These are phyloP conservation scores for Bolborhynchus lineola DNA, from an alignment of 2,113 vertebrate species.

Conservation along the genomic window DNA sequence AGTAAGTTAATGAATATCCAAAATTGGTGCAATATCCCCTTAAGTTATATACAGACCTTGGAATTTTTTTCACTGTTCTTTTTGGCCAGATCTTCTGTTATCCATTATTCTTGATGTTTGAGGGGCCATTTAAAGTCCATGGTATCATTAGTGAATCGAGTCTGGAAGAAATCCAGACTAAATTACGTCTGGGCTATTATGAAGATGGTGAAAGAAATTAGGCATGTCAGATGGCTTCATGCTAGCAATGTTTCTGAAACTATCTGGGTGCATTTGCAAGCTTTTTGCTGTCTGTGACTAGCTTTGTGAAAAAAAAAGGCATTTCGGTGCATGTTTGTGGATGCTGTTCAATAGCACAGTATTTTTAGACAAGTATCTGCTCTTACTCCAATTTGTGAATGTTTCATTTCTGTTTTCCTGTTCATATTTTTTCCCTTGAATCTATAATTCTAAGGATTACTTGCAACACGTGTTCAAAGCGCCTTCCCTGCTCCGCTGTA, in stretches of 20 bases:
- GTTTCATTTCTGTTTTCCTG: background rate
- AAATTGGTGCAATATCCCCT: background rate
- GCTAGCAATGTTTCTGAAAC: background rate
- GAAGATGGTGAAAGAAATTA: background rate
- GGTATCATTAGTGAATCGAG: background rate
- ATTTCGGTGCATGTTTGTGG: background rate
- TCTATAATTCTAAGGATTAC: background rate
- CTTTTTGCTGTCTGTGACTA: background rate
- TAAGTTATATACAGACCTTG: background rate
- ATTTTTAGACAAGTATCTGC: background rate
- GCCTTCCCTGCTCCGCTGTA: background rate
- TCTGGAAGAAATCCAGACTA: background rate
- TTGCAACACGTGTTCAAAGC: background rate
- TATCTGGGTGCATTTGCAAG: background rate
- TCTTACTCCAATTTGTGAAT: background rate
- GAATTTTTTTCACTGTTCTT: background rate
- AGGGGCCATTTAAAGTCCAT: background rate
- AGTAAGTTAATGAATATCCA: background rate
- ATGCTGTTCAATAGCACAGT: background rate
- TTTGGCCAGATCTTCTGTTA: background rate
- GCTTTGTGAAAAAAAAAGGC: accelerated
- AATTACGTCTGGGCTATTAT: background rate
- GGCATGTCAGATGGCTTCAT: background rate
- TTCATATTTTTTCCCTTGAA: background rate
- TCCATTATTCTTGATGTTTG: background rate